Evolutionary conservation across 2,797 vertebrate genomes (phyloP).

Genomic region (Phylloscopus collybita): DNA sequence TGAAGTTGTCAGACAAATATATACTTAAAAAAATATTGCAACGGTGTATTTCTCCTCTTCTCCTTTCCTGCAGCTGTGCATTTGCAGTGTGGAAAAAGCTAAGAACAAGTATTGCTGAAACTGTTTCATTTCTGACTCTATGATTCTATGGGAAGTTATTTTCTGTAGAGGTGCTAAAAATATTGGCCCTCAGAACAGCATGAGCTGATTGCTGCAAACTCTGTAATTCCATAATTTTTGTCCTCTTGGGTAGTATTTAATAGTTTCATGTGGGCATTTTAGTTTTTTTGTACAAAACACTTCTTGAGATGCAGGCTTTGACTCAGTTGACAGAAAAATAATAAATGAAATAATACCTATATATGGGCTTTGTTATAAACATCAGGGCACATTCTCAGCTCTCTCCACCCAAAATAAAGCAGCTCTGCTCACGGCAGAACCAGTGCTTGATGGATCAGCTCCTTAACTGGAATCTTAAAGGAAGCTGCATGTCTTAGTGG

Average conservation of each 20-base stretch:
- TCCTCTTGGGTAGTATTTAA: neutral
- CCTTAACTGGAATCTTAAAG: neutral
- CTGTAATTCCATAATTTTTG: conserved; percentile 15
- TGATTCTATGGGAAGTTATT: conserved; percentile 33
- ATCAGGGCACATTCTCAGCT: neutral
- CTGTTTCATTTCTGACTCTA: conserved; percentile 9
- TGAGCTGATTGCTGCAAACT: neutral
- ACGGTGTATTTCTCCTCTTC: neutral
- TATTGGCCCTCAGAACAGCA: conserved; percentile 40
- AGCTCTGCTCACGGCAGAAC: neutral
- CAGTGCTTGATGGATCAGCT: neutral
- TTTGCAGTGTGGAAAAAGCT: neutral
- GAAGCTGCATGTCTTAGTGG: neutral
- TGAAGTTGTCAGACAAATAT: neutral
- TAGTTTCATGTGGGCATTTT: neutral
- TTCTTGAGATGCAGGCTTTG: neutral
- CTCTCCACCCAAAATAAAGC: neutral
- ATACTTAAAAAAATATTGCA: neutral
- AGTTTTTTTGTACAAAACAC: conserved; percentile 33
- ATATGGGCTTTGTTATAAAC: neutral
- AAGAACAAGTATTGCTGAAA: neutral
- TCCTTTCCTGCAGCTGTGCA: neutral
- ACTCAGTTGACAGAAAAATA: neutral
- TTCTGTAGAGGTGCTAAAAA: conserved; percentile 51
- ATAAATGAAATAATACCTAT: neutral